Evolutionary conservation across 2,797 vertebrate species (phyloP).

Genomic region (Buphagus erythrorhynchus): DNA sequence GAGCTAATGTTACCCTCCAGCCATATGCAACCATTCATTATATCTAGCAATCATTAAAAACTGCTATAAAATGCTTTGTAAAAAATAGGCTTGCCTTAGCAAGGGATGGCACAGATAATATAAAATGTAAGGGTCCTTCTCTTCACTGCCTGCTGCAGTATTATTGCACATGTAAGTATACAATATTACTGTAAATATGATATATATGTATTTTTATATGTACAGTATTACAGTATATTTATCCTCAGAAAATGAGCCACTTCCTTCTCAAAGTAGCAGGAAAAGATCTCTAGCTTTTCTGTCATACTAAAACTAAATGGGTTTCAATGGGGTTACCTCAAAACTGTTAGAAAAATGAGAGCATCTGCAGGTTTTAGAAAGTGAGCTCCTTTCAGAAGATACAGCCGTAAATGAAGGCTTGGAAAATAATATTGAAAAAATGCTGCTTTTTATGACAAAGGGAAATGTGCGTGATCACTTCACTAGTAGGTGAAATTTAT

Average conservation of each 20-base stretch:
- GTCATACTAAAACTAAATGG: not conserved
- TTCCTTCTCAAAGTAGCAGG: not conserved
- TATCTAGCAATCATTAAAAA: slow-evolving; percentile 17
- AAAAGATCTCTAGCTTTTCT: not conserved
- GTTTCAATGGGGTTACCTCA: not conserved
- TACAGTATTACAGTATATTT: not conserved
- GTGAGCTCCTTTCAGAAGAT: not conserved
- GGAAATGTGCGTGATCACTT: not conserved
- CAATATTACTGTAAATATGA: not conserved
- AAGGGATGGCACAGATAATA: not conserved
- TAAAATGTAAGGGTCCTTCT: not conserved
- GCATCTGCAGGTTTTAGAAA: not conserved
- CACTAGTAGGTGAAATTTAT: slow-evolving; percentile 8
- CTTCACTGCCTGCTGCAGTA: not conserved
- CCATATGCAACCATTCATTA: slow-evolving; percentile 53
- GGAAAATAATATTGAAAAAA: not conserved
- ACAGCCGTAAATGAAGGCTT: not conserved
- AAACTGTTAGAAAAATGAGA: not conserved
- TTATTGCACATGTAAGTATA: not conserved
- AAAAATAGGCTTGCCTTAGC: not conserved
- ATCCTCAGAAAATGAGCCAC: not conserved
- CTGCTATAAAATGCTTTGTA: slow-evolving; percentile 7
- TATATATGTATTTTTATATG: not conserved
- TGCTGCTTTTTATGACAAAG: not conserved
- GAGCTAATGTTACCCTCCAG: slow-evolving; percentile 36